Evolutionary conservation across 2,888 invertebrate genomes (phyloP).

Genomic region (Trachelus tabidus): DNA sequence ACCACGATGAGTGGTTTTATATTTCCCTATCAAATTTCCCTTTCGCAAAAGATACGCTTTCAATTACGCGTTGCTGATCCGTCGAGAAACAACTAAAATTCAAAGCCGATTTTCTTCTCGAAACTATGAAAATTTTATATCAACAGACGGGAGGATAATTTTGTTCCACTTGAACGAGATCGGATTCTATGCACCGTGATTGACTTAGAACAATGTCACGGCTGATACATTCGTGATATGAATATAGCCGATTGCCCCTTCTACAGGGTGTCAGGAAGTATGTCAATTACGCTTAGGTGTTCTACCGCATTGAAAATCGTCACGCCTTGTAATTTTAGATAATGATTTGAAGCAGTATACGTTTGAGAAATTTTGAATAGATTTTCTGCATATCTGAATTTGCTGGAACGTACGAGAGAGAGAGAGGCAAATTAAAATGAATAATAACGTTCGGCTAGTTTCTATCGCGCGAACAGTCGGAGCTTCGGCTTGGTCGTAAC

Average conservation of each 20-base stretch:
- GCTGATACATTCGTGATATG: background rate
- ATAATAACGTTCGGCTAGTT: background rate
- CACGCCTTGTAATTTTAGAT: background rate
- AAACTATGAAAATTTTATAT: background rate
- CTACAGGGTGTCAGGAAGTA: background rate
- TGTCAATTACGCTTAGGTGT: background rate
- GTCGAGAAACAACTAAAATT: background rate
- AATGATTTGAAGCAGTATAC: background rate
- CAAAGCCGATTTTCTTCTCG: background rate
- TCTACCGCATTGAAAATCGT: background rate
- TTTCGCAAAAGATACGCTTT: background rate
- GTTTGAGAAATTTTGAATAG: background rate
- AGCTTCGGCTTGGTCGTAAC: too few species aligned
- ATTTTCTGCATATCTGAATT: background rate
- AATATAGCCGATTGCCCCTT: background rate
- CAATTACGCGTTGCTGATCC: background rate
- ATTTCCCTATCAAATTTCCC: background rate
- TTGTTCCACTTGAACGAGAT: background rate
- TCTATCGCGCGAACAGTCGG: background rate
- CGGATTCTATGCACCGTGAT: background rate
- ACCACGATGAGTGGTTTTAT: background rate
- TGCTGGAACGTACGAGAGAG: background rate
- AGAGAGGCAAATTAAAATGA: background rate
- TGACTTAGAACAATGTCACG: background rate
- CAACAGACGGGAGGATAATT: background rate